These are phyloP conservation scores for Chloropsis hardwickii DNA, from an alignment of 2,113 vertebrate species.

Conservation along the genomic window DNA sequence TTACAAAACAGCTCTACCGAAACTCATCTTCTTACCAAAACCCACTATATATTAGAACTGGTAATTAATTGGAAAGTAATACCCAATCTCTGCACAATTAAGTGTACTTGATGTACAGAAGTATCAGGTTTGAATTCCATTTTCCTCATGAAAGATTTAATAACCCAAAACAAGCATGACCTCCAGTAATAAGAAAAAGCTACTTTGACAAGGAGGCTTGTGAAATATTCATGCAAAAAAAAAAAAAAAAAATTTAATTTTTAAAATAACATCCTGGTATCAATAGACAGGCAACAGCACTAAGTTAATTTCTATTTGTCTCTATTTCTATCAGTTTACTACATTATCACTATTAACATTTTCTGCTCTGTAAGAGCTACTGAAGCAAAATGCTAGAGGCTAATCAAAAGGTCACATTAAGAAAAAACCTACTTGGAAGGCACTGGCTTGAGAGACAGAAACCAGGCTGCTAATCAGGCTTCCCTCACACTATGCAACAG, in stretches of 20 bases:
- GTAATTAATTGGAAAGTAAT: neutral
- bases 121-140: neutral
- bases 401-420: neutral
- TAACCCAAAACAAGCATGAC: neutral
- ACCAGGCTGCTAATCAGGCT: neutral
- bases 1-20: neutral
- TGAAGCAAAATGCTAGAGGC: neutral
- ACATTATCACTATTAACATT: neutral
- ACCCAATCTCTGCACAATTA: neutral
- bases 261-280: neutral
- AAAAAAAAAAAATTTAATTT: neutral
- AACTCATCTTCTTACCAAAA: neutral
- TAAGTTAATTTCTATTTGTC: neutral
- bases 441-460: neutral
- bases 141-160: neutral
- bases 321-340: neutral
- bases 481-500: neutral
- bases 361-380: neutral
- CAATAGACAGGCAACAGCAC: neutral
- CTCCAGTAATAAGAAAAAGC: neutral
- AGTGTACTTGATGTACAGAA: neutral
- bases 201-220: neutral
- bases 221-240: neutral
- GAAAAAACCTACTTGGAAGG: neutral
- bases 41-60: neutral